phyloP scores from a whole-genome alignment of 2,888 invertebrate species.

The Eilema griseolum region DNA sequence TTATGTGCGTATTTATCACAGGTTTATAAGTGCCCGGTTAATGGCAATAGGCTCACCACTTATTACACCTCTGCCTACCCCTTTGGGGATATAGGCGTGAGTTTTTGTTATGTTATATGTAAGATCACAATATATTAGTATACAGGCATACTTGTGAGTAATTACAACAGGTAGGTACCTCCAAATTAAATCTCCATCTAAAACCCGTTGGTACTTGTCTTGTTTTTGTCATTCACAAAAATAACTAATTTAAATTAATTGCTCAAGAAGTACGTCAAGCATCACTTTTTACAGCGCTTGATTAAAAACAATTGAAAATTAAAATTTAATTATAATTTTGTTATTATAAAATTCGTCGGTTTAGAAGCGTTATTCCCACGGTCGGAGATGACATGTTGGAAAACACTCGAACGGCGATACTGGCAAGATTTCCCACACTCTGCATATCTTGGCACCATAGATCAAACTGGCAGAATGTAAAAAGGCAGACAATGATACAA shows the following conservation, averaged over 20 bases:
- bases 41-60: too few relatives aligned
- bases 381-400: constrained; percentile 81
- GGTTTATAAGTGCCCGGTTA: too few relatives aligned
- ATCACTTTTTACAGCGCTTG: constrained; percentile 54
- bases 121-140: not conserved
- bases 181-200: constrained; percentile 2
- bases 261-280: constrained; percentile 21
- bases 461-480: constrained; percentile 82
- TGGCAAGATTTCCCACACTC: constrained; percentile 81
- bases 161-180: constrained; percentile 37
- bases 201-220: constrained; percentile 9
- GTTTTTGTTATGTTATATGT: too few relatives aligned
- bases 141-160: not conserved
- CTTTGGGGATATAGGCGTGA: too few relatives aligned
- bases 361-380: constrained; percentile 73
- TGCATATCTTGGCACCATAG: constrained; percentile 85
- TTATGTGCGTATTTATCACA: too few relatives aligned
- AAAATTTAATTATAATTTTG: constrained; percentile 64
- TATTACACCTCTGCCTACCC: too few relatives aligned
- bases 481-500: constrained; percentile 85
- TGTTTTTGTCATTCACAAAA: constrained; percentile 19
- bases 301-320: constrained; percentile 63
- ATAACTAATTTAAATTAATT: constrained; percentile 32
- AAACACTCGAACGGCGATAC: constrained; percentile 67
- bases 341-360: constrained; percentile 62